Conservation (phyloP, 92 coral and sea anemone species). For the Epizoanthus fatuus region DNA sequence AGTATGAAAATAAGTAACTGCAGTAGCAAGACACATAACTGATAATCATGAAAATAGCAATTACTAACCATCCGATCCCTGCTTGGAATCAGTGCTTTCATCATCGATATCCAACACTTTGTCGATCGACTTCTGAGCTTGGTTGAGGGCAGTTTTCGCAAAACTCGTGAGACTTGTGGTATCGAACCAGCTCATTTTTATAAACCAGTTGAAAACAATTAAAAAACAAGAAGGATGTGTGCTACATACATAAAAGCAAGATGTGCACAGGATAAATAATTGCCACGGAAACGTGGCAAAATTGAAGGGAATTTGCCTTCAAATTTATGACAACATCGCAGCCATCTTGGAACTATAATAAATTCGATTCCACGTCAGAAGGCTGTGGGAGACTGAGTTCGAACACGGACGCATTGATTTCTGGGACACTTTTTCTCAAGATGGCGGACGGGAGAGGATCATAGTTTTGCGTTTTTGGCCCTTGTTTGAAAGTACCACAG, state of each 20-base stretch:
- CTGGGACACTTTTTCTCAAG: conserved; percentile 5
- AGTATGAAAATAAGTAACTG: background rate
- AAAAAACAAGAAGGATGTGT: background rate
- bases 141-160: conserved; percentile 86
- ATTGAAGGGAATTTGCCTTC: background rate
- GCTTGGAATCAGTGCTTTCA: conserved; percentile 31
- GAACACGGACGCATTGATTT: background rate
- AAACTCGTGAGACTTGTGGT: conserved; percentile 81
- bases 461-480: background rate
- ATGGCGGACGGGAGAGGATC: conserved; percentile 23
- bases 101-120: conserved; percentile 94
- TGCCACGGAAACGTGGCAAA: conserved; percentile 1
- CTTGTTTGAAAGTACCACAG: no score
- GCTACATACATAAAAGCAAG: background rate
- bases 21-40: background rate
- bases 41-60: background rate
- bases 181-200: conserved; percentile 96
- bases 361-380: conserved; percentile 39
- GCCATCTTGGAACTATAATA: conserved; percentile 25
- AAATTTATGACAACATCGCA: conserved; percentile 16
- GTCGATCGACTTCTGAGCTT: conserved; percentile 97
- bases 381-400: conserved; percentile 26
- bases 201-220: background rate
- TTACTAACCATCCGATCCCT: conserved; percentile 44
- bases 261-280: background rate